Conservation (phyloP, 2,113 vertebrate genomes). For the Clarias macrocephalus region DNA sequence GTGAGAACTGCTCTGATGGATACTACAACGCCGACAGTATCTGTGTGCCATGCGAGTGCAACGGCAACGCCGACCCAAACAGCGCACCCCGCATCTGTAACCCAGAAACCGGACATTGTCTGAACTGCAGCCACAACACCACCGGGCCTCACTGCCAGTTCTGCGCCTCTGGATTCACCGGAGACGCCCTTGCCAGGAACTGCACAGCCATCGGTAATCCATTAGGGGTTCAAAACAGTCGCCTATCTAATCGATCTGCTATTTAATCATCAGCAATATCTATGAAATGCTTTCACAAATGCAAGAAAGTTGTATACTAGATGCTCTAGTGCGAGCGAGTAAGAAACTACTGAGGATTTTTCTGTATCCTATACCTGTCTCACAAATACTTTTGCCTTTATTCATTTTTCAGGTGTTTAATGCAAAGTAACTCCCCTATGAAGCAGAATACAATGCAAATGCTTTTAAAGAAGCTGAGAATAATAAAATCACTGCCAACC, state of each 20-base stretch:
- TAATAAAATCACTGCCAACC: not conserved
- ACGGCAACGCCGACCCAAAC: slow-evolving; percentile 70
- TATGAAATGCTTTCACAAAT: not conserved
- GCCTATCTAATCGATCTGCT: too few species aligned
- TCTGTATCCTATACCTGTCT: not conserved
- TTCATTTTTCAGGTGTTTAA: not conserved
- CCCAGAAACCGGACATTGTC: slow-evolving; percentile 76
- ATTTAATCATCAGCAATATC: not conserved
- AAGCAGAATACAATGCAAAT: not conserved
- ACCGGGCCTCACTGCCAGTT: slow-evolving; percentile 73
- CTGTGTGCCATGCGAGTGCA: slow-evolving; percentile 76
- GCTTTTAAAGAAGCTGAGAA: not conserved
- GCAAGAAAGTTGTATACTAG: not conserved
- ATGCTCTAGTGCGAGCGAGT: not conserved
- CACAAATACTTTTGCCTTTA: not conserved
- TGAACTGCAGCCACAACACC: slow-evolving; percentile 78
- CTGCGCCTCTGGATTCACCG: slow-evolving; percentile 74
- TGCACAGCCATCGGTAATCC: slow-evolving; percentile 77
- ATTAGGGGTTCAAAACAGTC: not conserved
- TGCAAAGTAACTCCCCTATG: not conserved
- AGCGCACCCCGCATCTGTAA: slow-evolving; percentile 70
- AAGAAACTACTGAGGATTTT: not conserved
- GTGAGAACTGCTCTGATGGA: slow-evolving; percentile 73
- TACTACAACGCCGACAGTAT: slow-evolving; percentile 81
- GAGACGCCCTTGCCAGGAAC: slow-evolving; percentile 59